Evolutionary conservation across 2,113 vertebrate genomes (phyloP).

Genomic region (Otocyon megalotis): DNA sequence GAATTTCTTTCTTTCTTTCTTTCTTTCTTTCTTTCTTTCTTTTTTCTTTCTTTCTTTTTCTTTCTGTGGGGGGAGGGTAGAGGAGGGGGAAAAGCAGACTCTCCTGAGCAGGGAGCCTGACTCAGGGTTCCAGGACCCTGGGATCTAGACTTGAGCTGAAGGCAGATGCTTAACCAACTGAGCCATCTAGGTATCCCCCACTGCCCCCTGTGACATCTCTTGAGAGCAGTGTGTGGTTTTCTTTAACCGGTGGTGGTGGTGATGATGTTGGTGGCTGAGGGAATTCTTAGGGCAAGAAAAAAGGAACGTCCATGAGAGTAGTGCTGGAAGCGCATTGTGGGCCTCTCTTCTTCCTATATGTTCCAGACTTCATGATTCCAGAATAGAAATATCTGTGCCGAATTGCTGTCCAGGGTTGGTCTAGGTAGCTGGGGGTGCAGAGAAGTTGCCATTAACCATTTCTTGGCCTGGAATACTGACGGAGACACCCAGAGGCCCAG

Average conservation of each 20-base stretch:
- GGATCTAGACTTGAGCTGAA: not conserved
- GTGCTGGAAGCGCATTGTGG: not conserved
- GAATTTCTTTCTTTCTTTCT: not conserved
- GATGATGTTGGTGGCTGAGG: not conserved
- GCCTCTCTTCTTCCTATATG: conserved; percentile 25
- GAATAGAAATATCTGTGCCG: conserved; percentile 43
- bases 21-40: not conserved
- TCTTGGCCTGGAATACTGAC: not conserved
- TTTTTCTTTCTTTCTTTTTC: not conserved
- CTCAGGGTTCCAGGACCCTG: not conserved
- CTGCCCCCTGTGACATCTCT: not conserved
- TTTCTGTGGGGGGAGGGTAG: not conserved
- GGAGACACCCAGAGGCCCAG: not conserved
- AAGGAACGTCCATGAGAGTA: not conserved
- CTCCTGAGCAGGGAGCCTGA: not conserved
- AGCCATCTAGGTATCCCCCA: not conserved
- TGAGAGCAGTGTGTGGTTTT: not conserved
- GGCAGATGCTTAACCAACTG: not conserved
- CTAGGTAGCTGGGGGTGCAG: not conserved
- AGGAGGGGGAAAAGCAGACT: not conserved
- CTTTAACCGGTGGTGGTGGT: not conserved
- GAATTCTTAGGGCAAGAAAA: conserved; percentile 8
- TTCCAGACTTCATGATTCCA: conserved; percentile 18
- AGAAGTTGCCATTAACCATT: conserved; percentile 42
- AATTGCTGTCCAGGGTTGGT: not conserved